Evolutionary conservation across 1,140 invertebrate species (phyloP).

Genomic region (Copidosoma floridanum): DNA sequence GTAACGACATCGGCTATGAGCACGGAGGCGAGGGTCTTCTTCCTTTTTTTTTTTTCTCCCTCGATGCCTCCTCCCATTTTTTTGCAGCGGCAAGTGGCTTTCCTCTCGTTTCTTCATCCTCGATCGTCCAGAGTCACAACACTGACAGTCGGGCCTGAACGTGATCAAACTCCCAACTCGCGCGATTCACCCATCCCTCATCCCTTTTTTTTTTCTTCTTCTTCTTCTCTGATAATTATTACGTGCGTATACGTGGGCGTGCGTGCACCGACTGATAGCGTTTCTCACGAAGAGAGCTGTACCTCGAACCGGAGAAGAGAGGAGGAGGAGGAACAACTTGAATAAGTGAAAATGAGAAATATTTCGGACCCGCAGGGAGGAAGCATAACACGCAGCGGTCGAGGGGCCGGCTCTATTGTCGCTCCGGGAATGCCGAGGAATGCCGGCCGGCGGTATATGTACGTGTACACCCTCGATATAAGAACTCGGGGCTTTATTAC

Average conservation of each 20-base stretch:
- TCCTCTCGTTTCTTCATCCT: constrained; percentile 8
- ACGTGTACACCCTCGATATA: too few species aligned
- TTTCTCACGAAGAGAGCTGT: too few species aligned
- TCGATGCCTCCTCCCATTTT: too few species aligned
- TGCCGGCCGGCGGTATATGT: too few species aligned
- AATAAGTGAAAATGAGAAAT: constrained; percentile 13
- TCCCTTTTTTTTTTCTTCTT: not conserved
- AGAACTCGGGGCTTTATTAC: too few species aligned
- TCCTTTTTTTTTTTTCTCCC: too few species aligned
- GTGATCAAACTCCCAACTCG: constrained; percentile 17
- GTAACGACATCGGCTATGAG: constrained; percentile 26
- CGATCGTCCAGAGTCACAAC: constrained; percentile 23
- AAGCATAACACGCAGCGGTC: not conserved
- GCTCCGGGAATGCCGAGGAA: not conserved
- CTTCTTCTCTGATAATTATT: not conserved
- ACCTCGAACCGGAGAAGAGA: too few species aligned
- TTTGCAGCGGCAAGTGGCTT: constrained; percentile 3
- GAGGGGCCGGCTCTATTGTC: not conserved
- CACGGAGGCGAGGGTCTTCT: too few species aligned
- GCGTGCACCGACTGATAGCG: constrained; percentile 4
- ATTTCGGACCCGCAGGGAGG: constrained; percentile 2
- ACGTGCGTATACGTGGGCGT: not conserved
- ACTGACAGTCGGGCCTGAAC: constrained; percentile 19
- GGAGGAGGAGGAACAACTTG: not conserved
- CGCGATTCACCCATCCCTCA: not conserved